Evolutionary conservation across 1,140 invertebrate species (phyloP).

Genomic region (Scaptomyza hsui): DNA sequence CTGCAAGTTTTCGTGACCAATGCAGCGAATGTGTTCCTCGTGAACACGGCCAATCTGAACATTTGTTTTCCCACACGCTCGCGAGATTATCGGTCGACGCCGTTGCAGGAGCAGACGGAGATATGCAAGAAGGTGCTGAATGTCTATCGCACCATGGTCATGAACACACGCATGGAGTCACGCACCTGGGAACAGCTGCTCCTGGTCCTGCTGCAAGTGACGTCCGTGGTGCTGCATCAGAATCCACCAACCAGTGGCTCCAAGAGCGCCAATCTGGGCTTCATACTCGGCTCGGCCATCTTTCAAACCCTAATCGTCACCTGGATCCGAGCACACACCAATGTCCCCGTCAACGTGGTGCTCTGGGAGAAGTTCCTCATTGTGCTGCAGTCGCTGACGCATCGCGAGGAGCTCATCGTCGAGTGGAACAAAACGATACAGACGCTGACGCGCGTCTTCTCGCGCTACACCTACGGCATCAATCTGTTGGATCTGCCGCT

Average conservation of each 20-base stretch:
- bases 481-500: conserved; percentile 95
- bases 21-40: conserved; percentile 96
- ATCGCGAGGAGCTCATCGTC: conserved; percentile 97
- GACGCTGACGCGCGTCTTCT: conserved; percentile 95
- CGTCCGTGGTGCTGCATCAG: conserved; percentile 93
- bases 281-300: conserved; percentile 93
- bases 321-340: conserved; percentile 98
- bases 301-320: conserved; percentile 98
- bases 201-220: conserved; percentile 95
- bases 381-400: conserved; percentile 94
- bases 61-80: conserved; percentile 82
- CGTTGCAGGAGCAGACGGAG: conserved; percentile 96
- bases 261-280: conserved; percentile 83
- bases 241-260: conserved; percentile 87
- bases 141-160: conserved; percentile 98
- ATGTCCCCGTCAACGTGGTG: conserved; percentile 93
- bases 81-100: conserved; percentile 83
- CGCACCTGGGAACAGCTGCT: conserved; percentile 96
- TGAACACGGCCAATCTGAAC: conserved; percentile 87
- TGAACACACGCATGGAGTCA: conserved; percentile 97
- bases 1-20: conserved; percentile 97
- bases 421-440: conserved; percentile 99
- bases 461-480: conserved; percentile 95
- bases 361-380: conserved; percentile 97
- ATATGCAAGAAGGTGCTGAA: conserved; percentile 98